A percentile compares a stretch with the other conserved stretches of the same genome.
Conservation (phyloP, 2,113 vertebrate species). For the Passer montanus region DNA sequence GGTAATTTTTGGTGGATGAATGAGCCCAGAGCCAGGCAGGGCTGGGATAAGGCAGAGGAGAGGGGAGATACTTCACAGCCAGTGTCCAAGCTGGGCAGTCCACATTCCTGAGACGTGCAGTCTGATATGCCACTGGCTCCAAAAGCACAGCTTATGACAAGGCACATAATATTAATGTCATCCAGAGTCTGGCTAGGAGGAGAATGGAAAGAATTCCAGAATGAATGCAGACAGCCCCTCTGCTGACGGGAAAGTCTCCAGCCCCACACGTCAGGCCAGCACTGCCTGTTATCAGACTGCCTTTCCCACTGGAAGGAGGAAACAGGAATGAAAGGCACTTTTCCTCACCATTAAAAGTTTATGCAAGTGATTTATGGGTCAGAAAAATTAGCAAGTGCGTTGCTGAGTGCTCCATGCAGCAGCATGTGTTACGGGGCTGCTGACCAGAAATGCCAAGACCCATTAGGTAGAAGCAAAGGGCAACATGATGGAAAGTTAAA, state of each 20-base stretch:
- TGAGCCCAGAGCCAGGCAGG: neutral
- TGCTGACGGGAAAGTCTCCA: neutral
- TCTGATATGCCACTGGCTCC: neutral
- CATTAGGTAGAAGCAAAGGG: constrained; percentile 55
- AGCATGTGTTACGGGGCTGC: neutral
- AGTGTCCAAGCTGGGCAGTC: neutral
- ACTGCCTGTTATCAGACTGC: neutral
- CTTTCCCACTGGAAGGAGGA: constrained; percentile 42
- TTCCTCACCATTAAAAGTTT: constrained; percentile 2
- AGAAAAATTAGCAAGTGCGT: neutral
- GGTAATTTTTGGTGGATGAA: neutral
- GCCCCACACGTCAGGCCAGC: neutral
- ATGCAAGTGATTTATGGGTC: constrained; percentile 40
- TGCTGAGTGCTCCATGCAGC: neutral
- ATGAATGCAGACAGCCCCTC: constrained; percentile 37
- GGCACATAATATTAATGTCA: constrained; percentile 23
- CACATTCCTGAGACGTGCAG: neutral
- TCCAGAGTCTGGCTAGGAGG: constrained; percentile 12
- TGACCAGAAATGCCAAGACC: constrained; percentile 54
- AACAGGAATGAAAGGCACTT: constrained; percentile 57
- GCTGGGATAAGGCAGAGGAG: neutral
- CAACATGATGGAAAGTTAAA: constrained; percentile 41
- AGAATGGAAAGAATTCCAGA: constrained; percentile 62
- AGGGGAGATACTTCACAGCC: neutral
- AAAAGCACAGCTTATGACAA: neutral